Evolutionary conservation across 1,140 invertebrate genomes (phyloP).

Genomic region (Scaptomyza pallida): DNA sequence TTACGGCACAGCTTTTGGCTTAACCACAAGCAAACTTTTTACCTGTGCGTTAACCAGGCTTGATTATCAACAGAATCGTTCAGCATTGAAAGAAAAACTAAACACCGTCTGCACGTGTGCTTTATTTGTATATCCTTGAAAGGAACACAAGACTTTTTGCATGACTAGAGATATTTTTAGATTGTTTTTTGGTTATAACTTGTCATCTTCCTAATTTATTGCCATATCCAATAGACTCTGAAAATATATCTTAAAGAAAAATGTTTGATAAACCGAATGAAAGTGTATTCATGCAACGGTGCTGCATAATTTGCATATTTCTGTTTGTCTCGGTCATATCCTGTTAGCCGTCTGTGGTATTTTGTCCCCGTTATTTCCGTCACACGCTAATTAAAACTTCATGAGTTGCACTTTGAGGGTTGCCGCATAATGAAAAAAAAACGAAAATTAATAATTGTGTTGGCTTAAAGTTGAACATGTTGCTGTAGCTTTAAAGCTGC

Average conservation of each 20-base stretch:
- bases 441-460: slow-evolving; percentile 35
- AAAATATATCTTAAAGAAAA: too few relatives aligned
- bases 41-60: slow-evolving; percentile 32
- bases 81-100: slow-evolving; percentile 18
- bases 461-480: slow-evolving; percentile 46
- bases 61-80: slow-evolving; percentile 36
- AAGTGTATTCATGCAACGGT: slow-evolving; percentile 1
- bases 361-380: slow-evolving; percentile 20
- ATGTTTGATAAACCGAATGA: background rate
- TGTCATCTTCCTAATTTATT: background rate
- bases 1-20: slow-evolving; percentile 37
- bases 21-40: slow-evolving; percentile 34
- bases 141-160: too few relatives aligned
- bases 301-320: slow-evolving; percentile 2
- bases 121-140: slow-evolving; percentile 11
- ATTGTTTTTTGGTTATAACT: background rate
- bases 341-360: slow-evolving; percentile 25
- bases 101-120: slow-evolving; percentile 15
- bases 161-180: background rate
- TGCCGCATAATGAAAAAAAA: too few relatives aligned
- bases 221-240: background rate
- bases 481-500: slow-evolving; percentile 39
- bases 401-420: slow-evolving; percentile 56
- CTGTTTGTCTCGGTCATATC: slow-evolving; percentile 19
- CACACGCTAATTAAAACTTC: slow-evolving; percentile 64